Evolutionary conservation across 2,797 vertebrate species (phyloP), one percentile per base, ranked within the genome.

Genomic region (Lophius americanus): DNA sequence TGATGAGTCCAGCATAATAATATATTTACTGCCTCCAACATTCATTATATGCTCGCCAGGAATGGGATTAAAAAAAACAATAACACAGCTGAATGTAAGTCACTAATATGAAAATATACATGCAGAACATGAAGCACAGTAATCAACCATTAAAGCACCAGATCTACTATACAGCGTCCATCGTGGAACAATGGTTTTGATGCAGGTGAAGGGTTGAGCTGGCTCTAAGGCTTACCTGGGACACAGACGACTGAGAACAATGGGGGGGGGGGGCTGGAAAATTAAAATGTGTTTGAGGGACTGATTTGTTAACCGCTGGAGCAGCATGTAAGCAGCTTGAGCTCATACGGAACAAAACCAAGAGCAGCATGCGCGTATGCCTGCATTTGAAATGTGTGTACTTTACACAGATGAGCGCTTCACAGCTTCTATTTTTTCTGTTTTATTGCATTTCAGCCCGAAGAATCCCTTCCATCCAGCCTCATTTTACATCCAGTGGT

Each of bases 271-370:
- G 71, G 73, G 79, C 71, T 78, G 78, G 32, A 60, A 59, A 77
- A 60, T 41, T 65, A 81, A 85, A 88, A 81, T 70, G 81, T 86
- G 87, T 89, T 70, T 71, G 67, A 58, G 37, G 75, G 60, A 85
- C 64, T 76, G 79, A 88, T 87, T 85, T 87, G 83, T 84, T 81
- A 85, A 87, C 72, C 6, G 51, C 75, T 61, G 72, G 54, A 81
- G 73, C 73, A 77, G 84, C 83, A 84, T 87, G 79, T 85, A 83
- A 90, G 85, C 81, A 76, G 88, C 76, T 88, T 82, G 84, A 51
- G 63, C 71, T 83, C 73, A 61, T 63, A 79, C 47, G 52, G 79
- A 84, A 89, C 78, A 76, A 79, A 54, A 66, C 42, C 61, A 77
- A 38, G 53, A 32, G 7, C 9, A 49, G 78, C 14, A 32, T 44